Conservation (phyloP, 2,113 vertebrate genomes). For the Caretta caretta region DNA sequence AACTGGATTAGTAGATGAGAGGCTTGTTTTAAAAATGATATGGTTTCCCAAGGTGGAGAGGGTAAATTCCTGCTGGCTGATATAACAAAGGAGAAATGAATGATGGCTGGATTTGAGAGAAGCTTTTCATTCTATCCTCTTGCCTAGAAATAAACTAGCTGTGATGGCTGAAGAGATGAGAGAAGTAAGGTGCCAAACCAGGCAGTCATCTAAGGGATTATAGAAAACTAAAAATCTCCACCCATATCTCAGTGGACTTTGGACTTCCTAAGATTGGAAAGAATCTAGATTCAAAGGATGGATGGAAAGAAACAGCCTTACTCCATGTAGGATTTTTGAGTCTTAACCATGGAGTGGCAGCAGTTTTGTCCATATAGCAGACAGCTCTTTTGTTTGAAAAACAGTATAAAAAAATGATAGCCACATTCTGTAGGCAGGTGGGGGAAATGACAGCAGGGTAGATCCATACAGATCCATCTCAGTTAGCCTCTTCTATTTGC, state of each 20-base stretch:
- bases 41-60: conserved; percentile 51
- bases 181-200: conserved; percentile 20
- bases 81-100: conserved; percentile 69
- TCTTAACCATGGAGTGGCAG: not conserved
- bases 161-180: not conserved
- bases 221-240: not conserved
- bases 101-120: conserved; percentile 25
- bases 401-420: not conserved
- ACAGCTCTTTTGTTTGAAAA: not conserved
- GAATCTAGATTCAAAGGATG: not conserved
- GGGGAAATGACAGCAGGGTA: not conserved
- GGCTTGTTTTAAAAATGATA: conserved; percentile 76
- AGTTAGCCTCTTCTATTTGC: not conserved
- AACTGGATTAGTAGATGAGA: conserved; percentile 77
- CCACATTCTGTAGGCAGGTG: not conserved
- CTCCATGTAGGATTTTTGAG: not conserved
- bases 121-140: conserved; percentile 27
- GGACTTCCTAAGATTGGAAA: not conserved
- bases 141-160: not conserved
- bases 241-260: not conserved
- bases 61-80: conserved; percentile 53
- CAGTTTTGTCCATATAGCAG: not conserved
- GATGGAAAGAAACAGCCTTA: not conserved
- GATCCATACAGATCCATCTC: not conserved
- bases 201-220: not conserved